phyloP scores from a whole-genome alignment of 2,888 invertebrate genomes.

The Xestia c-nigrum region DNA sequence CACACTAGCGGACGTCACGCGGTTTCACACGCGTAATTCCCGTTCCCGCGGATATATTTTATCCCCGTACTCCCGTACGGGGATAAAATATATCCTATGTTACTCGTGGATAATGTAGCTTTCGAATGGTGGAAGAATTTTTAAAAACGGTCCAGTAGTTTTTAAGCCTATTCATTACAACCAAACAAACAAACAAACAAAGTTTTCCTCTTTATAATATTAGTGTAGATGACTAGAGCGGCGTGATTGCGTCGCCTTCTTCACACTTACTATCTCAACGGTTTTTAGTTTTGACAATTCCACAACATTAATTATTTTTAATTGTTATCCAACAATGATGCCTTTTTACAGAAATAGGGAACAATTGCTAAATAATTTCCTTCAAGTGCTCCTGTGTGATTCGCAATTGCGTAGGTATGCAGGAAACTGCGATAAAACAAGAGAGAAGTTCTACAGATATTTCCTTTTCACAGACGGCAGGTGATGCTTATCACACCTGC shows the following conservation, averaged over 20 bases:
- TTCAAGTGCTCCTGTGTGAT: not conserved
- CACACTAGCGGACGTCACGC: too few species aligned
- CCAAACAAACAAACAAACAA: too few species aligned
- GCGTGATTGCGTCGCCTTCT: not conserved
- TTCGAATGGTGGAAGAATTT: too few species aligned
- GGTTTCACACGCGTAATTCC: too few species aligned
- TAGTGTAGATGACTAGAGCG: not conserved
- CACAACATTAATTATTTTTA: not conserved
- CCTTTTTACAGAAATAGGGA: not conserved
- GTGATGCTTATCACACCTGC: slow-evolving; percentile 3
- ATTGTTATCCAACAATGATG: not conserved
- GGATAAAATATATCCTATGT: too few species aligned
- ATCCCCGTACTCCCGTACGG: too few species aligned
- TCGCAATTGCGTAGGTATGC: not conserved
- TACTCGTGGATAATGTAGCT: too few species aligned
- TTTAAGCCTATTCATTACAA: too few species aligned
- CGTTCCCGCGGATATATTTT: too few species aligned
- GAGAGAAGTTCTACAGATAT: not conserved
- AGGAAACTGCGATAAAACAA: not conserved
- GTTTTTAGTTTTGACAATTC: not conserved
- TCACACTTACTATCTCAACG: not conserved
- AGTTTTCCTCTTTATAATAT: too few species aligned
- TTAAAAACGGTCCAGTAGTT: too few species aligned
- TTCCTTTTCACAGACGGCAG: not conserved
- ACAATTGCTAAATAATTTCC: not conserved